A percentile compares a stretch with the other conserved stretches of the same genome.
These are phyloP conservation scores for Amiota mariae DNA, from an alignment of 2,888 invertebrate species.

Conservation along the genomic window DNA sequence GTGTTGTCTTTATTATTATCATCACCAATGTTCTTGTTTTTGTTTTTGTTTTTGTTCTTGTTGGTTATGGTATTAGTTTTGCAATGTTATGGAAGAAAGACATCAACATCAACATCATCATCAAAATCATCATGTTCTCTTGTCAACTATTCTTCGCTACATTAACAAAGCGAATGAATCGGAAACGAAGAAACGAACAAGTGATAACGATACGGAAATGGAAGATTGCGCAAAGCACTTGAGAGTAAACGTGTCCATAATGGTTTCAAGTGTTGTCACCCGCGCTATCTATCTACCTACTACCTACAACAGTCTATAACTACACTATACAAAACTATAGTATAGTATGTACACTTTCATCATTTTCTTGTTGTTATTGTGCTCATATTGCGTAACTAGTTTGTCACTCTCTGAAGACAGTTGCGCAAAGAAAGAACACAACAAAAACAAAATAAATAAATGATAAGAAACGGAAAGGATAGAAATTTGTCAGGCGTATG, in stretches of 20 bases:
- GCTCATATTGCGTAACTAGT: conserved; percentile 15
- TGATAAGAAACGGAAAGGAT: neutral
- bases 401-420: conserved; percentile 5
- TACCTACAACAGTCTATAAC: neutral
- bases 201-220: conserved; percentile 59
- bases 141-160: conserved; percentile 67
- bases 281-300: neutral
- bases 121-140: conserved; percentile 41
- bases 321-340: no score
- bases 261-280: conserved; percentile 33
- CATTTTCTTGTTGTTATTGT: neutral
- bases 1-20: no score
- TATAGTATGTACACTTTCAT: neutral
- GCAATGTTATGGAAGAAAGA: no score
- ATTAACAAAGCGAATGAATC: conserved; percentile 70
- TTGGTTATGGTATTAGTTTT: no score
- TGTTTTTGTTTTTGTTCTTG: no score
- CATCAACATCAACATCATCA: neutral
- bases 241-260: conserved; percentile 61
- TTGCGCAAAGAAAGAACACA: neutral
- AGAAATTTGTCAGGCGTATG: conserved; percentile 11
- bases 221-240: conserved; percentile 54
- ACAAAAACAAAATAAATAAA: neutral
- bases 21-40: no score
- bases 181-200: conserved; percentile 70